Base-by-base conservation (phyloP, 1,140 invertebrate genomes). In the Agraylea sexmaculata region DNA sequence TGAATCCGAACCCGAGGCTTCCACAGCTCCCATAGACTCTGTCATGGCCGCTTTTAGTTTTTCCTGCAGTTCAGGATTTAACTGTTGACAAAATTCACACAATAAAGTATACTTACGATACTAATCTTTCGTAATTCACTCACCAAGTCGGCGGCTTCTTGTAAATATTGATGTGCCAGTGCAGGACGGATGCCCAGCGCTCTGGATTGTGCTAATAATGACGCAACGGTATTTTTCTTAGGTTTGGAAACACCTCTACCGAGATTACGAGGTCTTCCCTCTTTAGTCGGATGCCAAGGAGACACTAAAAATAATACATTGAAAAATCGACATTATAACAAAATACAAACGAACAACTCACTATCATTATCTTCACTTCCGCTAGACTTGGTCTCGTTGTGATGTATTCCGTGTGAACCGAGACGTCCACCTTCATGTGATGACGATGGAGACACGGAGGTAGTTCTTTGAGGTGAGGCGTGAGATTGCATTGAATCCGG, bases 221-320 rank as follows among this genome's bases (percentile, higher is more conserved):
- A 88, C 0, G 87, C 87, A 0, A 90, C 87, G 0, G 87, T 90
- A 54, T 89, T 89, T 65, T 90, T 90, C 69, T 89, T 89, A 18
- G 84, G 84, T 55, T 87, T 87, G 46, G 83, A 87, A 3, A 87
- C 81, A 1, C 84, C 84, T 2, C 83, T 70, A 6, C 85, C 85
- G 6, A 88, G 68, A 60, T 87, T 86, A 10, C 84, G 69, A 0
- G 83, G 83, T 21, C 83, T 58, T 3, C 80, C 80, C 54, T 87
- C 83, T 37, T 83, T 77, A 40, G 52, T 49, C 4, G 61, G 55
- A 60, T 62, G 66, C 16, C 57, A 54, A 4, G 68, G 57, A 43
- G 69, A 60, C 13, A 60, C 59, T 60, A 51, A n/a, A 42, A 20
- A 19, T 39, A 20, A n/a, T 36, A 6, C 11, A 33, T n/a, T 25